These are phyloP conservation scores for Hippasteria phrygiana DNA, from an alignment of 53 echinoderm and acorn worm genomes.

Conservation along the genomic window DNA sequence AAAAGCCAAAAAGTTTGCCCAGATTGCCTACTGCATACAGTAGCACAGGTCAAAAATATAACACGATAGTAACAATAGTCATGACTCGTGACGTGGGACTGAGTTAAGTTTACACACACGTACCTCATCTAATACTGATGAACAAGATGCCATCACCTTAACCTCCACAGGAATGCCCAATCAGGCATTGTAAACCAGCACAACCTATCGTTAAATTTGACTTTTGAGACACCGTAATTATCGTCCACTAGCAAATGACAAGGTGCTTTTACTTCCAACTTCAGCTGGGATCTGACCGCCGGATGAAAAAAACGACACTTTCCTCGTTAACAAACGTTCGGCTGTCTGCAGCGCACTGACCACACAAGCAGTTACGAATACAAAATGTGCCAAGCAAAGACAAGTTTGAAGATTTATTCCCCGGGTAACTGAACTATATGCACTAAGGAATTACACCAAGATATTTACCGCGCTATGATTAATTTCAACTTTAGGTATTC, in stretches of 20 bases:
- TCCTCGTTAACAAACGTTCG: neutral
- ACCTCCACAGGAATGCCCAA: neutral
- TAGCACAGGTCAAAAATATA: too few relatives aligned
- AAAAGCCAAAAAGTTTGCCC: too few relatives aligned
- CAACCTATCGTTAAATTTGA: neutral
- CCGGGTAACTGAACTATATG: slow-evolving; percentile 11
- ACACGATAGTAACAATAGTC: neutral
- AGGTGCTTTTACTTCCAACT: neutral
- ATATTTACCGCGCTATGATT: slow-evolving; percentile 3
- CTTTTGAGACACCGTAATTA: neutral
- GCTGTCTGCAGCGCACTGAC: neutral
- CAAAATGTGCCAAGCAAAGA: neutral
- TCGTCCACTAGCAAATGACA: neutral
- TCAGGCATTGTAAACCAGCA: neutral
- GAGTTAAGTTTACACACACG: neutral
- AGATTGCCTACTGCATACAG: too few relatives aligned
- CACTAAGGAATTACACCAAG: neutral
- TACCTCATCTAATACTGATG: neutral
- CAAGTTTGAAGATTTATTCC: neutral
- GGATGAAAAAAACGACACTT: neutral
- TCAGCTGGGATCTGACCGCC: neutral
- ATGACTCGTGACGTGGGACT: too few relatives aligned
- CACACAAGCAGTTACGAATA: neutral
- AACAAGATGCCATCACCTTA: slow-evolving; percentile 5
- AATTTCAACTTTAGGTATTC: slow-evolving; percentile 41